Conservation (phyloP, 2,888 invertebrate species). For the Patella caerulea region DNA sequence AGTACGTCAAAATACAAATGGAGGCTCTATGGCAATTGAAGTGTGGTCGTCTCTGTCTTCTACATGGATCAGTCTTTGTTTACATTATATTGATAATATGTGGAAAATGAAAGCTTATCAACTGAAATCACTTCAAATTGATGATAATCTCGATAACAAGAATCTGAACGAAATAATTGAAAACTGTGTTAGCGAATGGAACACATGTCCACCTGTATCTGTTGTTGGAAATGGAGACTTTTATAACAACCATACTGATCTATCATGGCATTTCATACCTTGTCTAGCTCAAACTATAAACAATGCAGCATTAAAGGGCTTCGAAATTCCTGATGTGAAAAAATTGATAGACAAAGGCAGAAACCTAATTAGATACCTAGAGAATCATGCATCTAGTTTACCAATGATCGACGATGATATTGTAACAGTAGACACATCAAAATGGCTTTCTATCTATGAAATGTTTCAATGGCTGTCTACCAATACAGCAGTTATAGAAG, state of each 20-base stretch:
- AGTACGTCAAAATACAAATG: neutral
- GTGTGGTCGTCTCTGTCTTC: neutral
- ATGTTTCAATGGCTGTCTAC: slow-evolving; percentile 1
- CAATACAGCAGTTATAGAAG: slow-evolving; percentile 6
- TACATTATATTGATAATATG: neutral
- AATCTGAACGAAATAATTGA: neutral
- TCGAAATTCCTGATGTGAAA: neutral
- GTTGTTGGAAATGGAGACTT: neutral
- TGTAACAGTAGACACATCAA: neutral
- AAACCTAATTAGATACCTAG: neutral
- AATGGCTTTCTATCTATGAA: slow-evolving; percentile 5
- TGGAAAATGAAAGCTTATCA: neutral
- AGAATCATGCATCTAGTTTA: neutral
- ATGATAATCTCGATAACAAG: neutral
- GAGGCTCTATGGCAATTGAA: neutral
- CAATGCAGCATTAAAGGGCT: neutral
- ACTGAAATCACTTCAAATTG: neutral
- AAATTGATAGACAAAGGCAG: neutral
- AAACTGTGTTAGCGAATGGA: neutral
- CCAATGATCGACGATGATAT: neutral
- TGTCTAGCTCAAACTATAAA: slow-evolving; percentile 3
- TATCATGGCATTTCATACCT: neutral
- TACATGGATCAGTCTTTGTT: neutral
- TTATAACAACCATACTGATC: neutral
- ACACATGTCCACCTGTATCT: neutral